Base-by-base conservation (phyloP, 2,888 invertebrate species). In the Campoletis raptor region DNA sequence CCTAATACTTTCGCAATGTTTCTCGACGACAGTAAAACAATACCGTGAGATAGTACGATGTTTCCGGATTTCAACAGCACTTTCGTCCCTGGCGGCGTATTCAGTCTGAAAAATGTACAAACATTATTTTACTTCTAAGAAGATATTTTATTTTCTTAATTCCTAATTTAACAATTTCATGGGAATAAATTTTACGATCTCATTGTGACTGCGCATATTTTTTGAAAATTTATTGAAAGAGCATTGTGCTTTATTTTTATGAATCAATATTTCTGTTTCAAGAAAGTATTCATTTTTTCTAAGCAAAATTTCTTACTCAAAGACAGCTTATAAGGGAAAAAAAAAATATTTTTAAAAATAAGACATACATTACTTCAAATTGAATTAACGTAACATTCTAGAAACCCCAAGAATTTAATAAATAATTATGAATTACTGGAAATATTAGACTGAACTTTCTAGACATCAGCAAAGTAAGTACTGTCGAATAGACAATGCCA, bases 1-100 rank as follows among this genome's bases (percentile, higher is more conserved):
- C 98, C 98, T 37, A 98, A 95, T 54, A 98, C 94, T 74, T 91
- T 90, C 86, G 96, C 95, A 66, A 97, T 95, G 83, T 97, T 96
- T 86, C 95, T 95, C 15, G 97, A 95, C 87, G 95, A 96, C 81
- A 99, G 94, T 91, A 98, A 95, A 64, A 98, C 94, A 89, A 97
- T 96, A 61, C 98, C 97, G 89, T 97, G 97, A 81, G 96, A 96
- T 54, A 96, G 95, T 73, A 95, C 95, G 24, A 97, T 93, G 74
- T 95, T 95, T 30, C 95, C 95, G 42, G 94, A 93, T 85, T 94
- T 95, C 72, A 97, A 90, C 90, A 95, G 89, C 67, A 99, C 92
- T 94, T 99, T 99, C 52, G 98, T 97, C 66, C 99, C 99, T 0
- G 98, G 98, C n/a, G 98, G 97, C 18, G 98, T 98, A 92, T 98